Conservation (phyloP, 2,797 vertebrate species). For the Discoglossus pictus region DNA sequence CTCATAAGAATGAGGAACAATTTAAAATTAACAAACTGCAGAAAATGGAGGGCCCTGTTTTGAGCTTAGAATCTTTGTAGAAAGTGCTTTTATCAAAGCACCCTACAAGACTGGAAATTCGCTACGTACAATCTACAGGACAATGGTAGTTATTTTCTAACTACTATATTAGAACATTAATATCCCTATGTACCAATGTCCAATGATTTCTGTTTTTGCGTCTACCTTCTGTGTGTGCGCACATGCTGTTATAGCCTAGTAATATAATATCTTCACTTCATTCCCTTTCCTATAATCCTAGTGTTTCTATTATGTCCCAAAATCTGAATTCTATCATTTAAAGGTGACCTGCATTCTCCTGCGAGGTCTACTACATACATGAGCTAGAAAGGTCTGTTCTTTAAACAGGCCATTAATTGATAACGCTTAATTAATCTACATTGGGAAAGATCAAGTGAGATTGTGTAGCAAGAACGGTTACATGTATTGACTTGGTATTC, state of each 20-base stretch:
- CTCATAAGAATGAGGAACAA: too few species aligned
- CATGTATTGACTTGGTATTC: slow-evolving; percentile 76
- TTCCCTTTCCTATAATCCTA: too few species aligned
- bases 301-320: slow-evolving; percentile 1
- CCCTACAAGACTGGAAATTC: too few species aligned
- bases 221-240: background rate
- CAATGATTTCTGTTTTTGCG: slow-evolving; percentile 1
- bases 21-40: too few species aligned
- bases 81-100: too few species aligned
- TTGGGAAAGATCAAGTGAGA: slow-evolving; percentile 76
- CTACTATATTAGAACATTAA: too few species aligned
- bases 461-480: slow-evolving; percentile 67
- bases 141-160: too few species aligned
- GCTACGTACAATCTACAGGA: too few species aligned
- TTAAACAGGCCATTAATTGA: slow-evolving; percentile 78
- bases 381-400: slow-evolving; percentile 68
- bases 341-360: slow-evolving; percentile 47
- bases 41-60: too few species aligned
- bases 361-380: slow-evolving; percentile 56
- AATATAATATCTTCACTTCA: too few species aligned
- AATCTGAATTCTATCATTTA: slow-evolving; percentile 18
- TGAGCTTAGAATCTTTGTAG: too few species aligned
- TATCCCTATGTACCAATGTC: too few species aligned
- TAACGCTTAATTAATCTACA: slow-evolving; percentile 84
- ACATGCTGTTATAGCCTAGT: background rate